Evolutionary conservation across 2,797 vertebrate genomes (phyloP).

Genomic region (Ctenochaetus hawaiiensis): DNA sequence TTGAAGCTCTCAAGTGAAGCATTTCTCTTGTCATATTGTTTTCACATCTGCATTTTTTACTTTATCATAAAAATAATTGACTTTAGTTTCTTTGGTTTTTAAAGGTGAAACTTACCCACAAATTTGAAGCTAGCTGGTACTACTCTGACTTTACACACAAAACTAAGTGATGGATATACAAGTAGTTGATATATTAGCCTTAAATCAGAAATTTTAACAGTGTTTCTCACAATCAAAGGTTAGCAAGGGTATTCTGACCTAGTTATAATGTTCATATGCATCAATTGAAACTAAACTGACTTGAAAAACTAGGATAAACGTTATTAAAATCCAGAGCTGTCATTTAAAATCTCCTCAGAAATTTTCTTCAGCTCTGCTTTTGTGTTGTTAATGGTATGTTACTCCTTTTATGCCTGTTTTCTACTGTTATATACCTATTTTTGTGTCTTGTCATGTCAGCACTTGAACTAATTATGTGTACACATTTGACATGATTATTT

Average conservation of each 20-base stretch:
- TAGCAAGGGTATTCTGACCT: background rate
- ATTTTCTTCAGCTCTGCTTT: background rate
- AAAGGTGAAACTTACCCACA: background rate
- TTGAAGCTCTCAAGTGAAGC: background rate
- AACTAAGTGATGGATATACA: background rate
- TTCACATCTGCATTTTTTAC: no score
- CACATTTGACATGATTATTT: constrained; percentile 14
- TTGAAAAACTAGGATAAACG: background rate
- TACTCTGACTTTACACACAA: background rate
- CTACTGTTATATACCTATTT: background rate
- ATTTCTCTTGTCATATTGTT: no score
- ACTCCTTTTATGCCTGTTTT: background rate
- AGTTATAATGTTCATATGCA: constrained; percentile 2
- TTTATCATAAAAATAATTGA: no score
- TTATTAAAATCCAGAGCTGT: background rate
- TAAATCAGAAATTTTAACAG: background rate
- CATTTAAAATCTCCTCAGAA: background rate
- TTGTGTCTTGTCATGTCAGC: constrained; percentile 5
- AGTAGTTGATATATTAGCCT: background rate
- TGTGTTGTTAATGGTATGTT: background rate
- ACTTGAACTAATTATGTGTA: constrained; percentile 21
- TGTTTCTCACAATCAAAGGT: background rate
- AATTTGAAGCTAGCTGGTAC: background rate
- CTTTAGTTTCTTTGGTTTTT: background rate
- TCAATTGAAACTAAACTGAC: background rate